Evolutionary conservation across 2,113 vertebrate genomes (phyloP), one percentile per base, ranked within the genome.

Genomic region (Lepus timidus): DNA sequence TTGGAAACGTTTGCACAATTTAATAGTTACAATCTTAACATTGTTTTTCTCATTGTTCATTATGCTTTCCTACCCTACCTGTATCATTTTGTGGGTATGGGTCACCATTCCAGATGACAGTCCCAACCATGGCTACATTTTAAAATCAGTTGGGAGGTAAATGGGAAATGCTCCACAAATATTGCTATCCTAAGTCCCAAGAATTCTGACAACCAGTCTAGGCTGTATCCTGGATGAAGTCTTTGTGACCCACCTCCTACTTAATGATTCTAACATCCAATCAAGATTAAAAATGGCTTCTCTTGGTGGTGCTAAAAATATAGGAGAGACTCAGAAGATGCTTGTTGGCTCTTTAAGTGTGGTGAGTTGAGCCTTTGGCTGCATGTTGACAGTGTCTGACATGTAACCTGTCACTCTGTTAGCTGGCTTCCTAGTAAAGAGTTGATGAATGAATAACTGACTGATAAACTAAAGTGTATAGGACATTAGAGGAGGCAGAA

Each of bases 401-500:
- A 58, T 7, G 49, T 23, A 82, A 6, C 36, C 44, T 44, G 44
- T 7, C 44, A 44, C 44, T 44, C 39, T 81, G 49, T 83, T 79
- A 49, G 61, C 55, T 86, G 58, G 62, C 9, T 93, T 94, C 65
- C 80, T 55, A 82, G 39, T 49, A 95, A 88, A 93, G 70, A 95
- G 12, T 87, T 86, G 31, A 75, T 80, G 62, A 88, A 74, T 82
- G 29, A 86, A 33, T 78, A 44, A 80, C 33, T 85, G 6, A 75
- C 83, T 67, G 44, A 93, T 84, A 80, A 82, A 89, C 81, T 73
- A 14, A 75, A 89, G 25, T 8, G 6, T 33, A 17, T 19, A 84
- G 23, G 33, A 90, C 19, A 92, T 61, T 58, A 87, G n/a, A 67
- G 12, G 9, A 88, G 23, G 16, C 19, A 31, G 20, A 80, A 23